A percentile compares a stretch with the other conserved stretches of the same genome.
Evolutionary conservation across 2,888 invertebrate genomes (phyloP).

Genomic region (Caradrina clavipalpis): DNA sequence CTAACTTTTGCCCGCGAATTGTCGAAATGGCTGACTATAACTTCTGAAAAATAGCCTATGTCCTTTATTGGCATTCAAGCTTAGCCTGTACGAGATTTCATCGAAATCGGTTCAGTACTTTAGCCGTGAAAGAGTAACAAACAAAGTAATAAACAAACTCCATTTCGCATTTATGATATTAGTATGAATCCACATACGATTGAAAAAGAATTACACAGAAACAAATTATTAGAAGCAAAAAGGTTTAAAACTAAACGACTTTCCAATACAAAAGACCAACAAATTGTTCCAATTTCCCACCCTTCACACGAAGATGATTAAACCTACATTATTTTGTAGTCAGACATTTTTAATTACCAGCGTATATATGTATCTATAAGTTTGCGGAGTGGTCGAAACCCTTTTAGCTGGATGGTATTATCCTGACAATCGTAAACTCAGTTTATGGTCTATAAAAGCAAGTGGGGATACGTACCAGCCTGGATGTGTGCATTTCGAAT

Average conservation of each 20-base stretch:
- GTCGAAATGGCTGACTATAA: too few relatives aligned
- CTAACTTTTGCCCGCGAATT: too few relatives aligned
- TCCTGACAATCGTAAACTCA: slow-evolving; percentile 85
- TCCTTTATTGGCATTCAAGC: too few relatives aligned
- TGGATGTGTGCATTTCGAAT: slow-evolving; percentile 82
- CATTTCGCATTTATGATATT: too few relatives aligned
- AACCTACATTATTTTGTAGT: slow-evolving; percentile 55
- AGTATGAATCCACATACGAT: too few relatives aligned
- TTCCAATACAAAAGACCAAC: slow-evolving; percentile 3
- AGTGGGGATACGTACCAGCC: slow-evolving; percentile 85
- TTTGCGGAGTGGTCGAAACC: slow-evolving; percentile 79
- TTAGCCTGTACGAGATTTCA: too few relatives aligned
- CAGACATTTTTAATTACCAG: slow-evolving; percentile 86
- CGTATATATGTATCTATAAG: slow-evolving; percentile 70
- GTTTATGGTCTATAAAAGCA: slow-evolving; percentile 89
- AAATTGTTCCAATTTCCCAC: slow-evolving; percentile 21
- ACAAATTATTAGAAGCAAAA: neutral
- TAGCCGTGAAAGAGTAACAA: too few relatives aligned
- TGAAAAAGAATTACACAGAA: neutral
- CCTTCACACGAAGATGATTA: slow-evolving; percentile 36
- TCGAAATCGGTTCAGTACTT: too few relatives aligned
- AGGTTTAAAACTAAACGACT: neutral
- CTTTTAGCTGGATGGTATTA: slow-evolving; percentile 90
- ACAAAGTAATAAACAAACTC: too few relatives aligned
- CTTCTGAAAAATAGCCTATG: too few relatives aligned